Evolutionary conservation across 1,140 invertebrate species (phyloP), one percentile per base, ranked within the genome.

Genomic region (Heterodera schachtii): DNA sequence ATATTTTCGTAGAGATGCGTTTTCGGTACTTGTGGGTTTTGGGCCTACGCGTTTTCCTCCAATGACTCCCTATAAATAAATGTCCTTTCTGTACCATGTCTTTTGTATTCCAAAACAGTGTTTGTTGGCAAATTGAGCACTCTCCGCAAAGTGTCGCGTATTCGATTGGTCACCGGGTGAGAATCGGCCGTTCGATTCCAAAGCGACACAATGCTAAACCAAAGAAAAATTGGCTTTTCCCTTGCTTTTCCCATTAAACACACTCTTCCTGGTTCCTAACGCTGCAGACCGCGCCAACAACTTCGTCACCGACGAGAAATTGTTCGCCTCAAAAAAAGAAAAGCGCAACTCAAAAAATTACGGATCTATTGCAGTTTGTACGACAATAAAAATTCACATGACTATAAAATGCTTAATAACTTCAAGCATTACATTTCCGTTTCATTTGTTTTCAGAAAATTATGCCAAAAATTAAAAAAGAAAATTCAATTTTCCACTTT

Each of bases 221-320:
- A 69, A 9, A 78, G 41, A 69, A 69, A 16, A 69, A 31, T n/a
- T 43, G 31, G 31, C 31, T 31, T 31, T 31, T 31, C 8, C 67
- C 19, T n/a, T 43, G 9, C 41, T 19, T 11, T 13, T 19, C 44
- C 44, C 7, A 43, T 4, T 41, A 46, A 67, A 66, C 43, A 21
- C 47, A 78, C 76, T 98, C 97, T 91, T 98, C 97, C 94, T 95
- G 94, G 92, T 94, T 96, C 87, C 95, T 93, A 86, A 97, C 94
- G 73, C 96, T 98, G 84, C 98, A 94, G 75, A 98, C 97, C 82
- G 96, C 95, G 3, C 97, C 97, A 92, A 97, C 99, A 84, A 99
- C 96, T 92, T 99, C 97, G 85, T 97, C 94, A 9, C 96, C 96
- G 7, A 98, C 96, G 93, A 97, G 95, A 92, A 99, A 99, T 92